Percentiles rank a stretch among this genome's conserved stretches.
Evolutionary conservation across 1,140 invertebrate genomes (phyloP).

Genomic region (Calliopsis andreniformis): DNA sequence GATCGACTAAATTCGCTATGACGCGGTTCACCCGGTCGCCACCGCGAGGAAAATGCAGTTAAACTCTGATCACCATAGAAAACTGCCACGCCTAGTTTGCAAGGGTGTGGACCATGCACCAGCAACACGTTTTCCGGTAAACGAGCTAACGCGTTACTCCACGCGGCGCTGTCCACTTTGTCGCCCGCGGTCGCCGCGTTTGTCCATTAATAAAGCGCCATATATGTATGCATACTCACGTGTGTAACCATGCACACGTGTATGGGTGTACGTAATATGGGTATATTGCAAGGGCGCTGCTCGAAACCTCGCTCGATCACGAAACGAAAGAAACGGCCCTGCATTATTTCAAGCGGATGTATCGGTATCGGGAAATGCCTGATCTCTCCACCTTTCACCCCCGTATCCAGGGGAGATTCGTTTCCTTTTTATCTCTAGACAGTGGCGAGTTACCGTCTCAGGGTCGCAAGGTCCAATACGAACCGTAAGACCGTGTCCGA

Average conservation of each 20-base stretch:
- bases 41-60: constrained; percentile 57
- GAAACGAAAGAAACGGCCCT: constrained; percentile 8
- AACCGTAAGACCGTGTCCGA: constrained; percentile 27
- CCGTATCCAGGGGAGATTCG: not conserved
- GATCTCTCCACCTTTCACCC: constrained; percentile 14
- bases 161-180: constrained; percentile 44
- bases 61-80: constrained; percentile 60
- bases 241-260: not conserved
- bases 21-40: constrained; percentile 47
- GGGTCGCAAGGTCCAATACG: constrained; percentile 25
- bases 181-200: constrained; percentile 37
- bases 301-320: constrained; percentile 27
- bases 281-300: not conserved
- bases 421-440: constrained; percentile 22
- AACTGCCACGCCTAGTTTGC: constrained; percentile 56
- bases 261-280: not conserved
- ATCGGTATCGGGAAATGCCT: constrained; percentile 46
- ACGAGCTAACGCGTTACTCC: constrained; percentile 50
- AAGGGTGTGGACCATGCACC: not conserved
- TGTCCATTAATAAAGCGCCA: constrained; percentile 60
- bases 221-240: too few relatives aligned
- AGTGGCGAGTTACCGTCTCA: constrained; percentile 22
- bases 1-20: constrained; percentile 45
- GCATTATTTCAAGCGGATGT: constrained; percentile 51
- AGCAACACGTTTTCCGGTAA: constrained; percentile 46